Conservation (phyloP, 2,113 vertebrate species). For the Osmerus eperlanus region DNA sequence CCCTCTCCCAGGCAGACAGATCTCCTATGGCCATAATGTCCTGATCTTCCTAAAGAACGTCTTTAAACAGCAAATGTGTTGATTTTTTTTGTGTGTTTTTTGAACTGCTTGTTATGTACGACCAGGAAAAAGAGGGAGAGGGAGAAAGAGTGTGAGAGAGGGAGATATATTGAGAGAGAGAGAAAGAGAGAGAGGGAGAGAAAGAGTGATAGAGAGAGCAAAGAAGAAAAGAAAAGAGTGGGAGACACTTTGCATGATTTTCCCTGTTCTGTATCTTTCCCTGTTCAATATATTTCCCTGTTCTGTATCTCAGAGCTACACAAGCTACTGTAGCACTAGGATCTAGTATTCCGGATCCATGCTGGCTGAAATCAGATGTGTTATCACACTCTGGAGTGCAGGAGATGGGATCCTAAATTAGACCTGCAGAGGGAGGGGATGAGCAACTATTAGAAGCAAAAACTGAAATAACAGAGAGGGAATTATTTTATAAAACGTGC, state of each 20-base stretch:
- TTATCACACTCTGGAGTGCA: conserved; percentile 61
- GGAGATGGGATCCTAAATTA: conserved; percentile 71
- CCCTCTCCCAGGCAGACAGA: conserved; percentile 20
- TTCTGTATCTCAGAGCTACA: conserved; percentile 31
- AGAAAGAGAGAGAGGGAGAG: not conserved
- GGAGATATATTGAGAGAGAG: conserved; percentile 1
- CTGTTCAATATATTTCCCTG: conserved; percentile 1
- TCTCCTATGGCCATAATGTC: conserved; percentile 26
- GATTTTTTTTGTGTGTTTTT: conserved; percentile 31
- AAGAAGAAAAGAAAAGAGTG: not conserved
- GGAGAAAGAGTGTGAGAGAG: not conserved
- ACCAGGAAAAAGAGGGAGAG: not conserved
- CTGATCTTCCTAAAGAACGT: conserved; percentile 32
- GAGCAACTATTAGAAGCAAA: conserved; percentile 43
- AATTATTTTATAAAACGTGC: conserved; percentile 42
- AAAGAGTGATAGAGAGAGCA: conserved; percentile 18
- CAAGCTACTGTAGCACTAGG: conserved; percentile 18
- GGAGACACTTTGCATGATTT: conserved; percentile 29
- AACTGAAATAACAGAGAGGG: conserved; percentile 55
- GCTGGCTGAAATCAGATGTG: conserved; percentile 64
- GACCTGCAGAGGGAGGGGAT: conserved; percentile 52
- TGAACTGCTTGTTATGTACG: conserved; percentile 30
- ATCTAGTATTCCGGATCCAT: conserved; percentile 66
- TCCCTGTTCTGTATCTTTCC: conserved; percentile 13
- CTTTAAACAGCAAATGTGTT: conserved; percentile 50